A percentile compares a stretch with the other conserved stretches of the same genome.
These are phyloP conservation scores for Trypoxylus dichotomus DNA, from an alignment of 1,140 invertebrate genomes.

Conservation along the genomic window DNA sequence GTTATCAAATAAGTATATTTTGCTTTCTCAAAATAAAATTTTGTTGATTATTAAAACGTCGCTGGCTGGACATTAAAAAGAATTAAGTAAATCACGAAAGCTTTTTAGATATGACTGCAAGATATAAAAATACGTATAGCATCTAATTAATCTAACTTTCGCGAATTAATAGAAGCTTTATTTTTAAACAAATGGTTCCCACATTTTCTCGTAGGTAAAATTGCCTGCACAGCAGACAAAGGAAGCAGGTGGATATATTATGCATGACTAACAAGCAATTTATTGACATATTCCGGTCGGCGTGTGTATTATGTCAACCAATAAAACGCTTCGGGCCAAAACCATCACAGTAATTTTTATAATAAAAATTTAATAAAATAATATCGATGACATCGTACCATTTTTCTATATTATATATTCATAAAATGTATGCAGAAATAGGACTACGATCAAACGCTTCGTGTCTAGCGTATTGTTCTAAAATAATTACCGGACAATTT, in stretches of 20 bases:
- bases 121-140: too few relatives aligned
- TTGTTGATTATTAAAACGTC: too few relatives aligned
- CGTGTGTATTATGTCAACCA: neutral
- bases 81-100: too few relatives aligned
- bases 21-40: too few relatives aligned
- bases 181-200: too few relatives aligned
- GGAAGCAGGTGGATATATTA: neutral
- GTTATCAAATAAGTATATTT: too few relatives aligned
- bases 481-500: neutral
- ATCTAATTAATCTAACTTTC: too few relatives aligned
- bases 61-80: too few relatives aligned
- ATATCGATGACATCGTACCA: neutral
- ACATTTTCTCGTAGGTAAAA: neutral
- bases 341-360: neutral
- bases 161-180: too few relatives aligned
- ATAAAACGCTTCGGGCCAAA: neutral
- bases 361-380: conserved; percentile 5
- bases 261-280: neutral
- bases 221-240: neutral
- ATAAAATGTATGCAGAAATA: neutral
- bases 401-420: neutral
- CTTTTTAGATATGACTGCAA: too few relatives aligned
- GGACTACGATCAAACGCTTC: neutral
- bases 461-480: neutral
- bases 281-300: neutral